Evolutionary conservation across 2,113 vertebrate species (phyloP), one percentile per base, ranked within the genome.

Genomic region (Jacana jacana): DNA sequence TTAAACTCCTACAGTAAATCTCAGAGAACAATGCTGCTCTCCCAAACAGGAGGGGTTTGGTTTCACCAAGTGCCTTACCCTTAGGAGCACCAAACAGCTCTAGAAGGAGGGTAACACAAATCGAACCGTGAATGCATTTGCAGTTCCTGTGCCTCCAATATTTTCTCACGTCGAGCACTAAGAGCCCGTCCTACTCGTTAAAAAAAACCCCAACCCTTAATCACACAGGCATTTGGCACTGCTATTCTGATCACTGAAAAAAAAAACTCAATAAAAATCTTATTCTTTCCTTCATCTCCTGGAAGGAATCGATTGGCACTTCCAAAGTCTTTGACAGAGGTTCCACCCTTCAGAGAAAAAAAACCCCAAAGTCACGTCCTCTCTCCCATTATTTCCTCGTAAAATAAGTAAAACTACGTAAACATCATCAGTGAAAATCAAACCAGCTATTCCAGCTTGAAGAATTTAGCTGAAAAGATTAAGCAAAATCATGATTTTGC

Each of bases 1-100:
- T 97, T 95, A 75, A 93, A 95, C 96, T 97, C 97, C 97, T 97
- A 97, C 77, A 2, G 96, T 77, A 82, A 93, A 97, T 90, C 60
- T 81, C 95, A 2, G 65, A 63, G 84, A 93, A 96, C 91, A 96
- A 91, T 81, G 82, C 91, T 15, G 86, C 65, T 88, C 94, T 89
- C 95, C 95, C 96, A 66, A 81, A 82, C 49, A 88, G 4, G 15
- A 60, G 87, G 90, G 95, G 92, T 88, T 95, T 1, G 2, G 78
- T 93, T 86, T 95, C 93, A 91, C 89, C 91, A 88, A 85, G 76
- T 16, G 87, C 87, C 70, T 84, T 30, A 88, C 77, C 87, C 70
- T 84, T 30, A 88, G 75, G 86, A 94, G 93, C 19, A 1, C n/a
- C 49, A 85, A 89, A 82, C 81, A 65, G 92, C 77, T 96, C 94